Evolutionary conservation across 2,113 vertebrate genomes (phyloP).

Genomic region (Saguinus midas): DNA sequence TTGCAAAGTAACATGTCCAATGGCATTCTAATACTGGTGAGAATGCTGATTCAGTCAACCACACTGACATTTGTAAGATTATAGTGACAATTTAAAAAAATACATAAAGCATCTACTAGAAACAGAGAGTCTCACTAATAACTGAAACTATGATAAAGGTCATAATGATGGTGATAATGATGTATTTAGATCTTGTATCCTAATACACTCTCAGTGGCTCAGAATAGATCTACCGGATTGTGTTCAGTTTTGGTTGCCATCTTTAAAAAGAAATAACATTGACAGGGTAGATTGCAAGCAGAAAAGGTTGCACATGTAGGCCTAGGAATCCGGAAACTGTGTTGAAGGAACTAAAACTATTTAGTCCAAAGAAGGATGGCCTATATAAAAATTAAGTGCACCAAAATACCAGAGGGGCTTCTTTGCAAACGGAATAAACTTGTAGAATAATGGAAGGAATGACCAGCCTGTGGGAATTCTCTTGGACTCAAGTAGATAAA

Average conservation of each 20-base stretch:
- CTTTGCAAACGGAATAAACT: not conserved
- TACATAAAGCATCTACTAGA: not conserved
- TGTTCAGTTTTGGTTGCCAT: not conserved
- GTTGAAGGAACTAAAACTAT: conserved; percentile 4
- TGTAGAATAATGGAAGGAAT: not conserved
- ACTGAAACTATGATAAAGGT: not conserved
- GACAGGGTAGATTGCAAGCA: not conserved
- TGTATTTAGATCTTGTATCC: not conserved
- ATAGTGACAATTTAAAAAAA: not conserved
- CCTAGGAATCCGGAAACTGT: not conserved
- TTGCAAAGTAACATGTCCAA: not conserved
- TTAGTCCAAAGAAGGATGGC: not conserved
- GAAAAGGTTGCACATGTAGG: not conserved
- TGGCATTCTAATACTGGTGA: not conserved
- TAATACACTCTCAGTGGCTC: not conserved
- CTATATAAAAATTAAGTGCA: not conserved
- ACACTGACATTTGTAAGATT: not conserved
- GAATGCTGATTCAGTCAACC: not conserved
- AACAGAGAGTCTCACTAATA: not conserved
- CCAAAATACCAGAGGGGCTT: not conserved
- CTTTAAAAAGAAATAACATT: conserved; percentile 25
- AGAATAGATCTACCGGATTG: not conserved
- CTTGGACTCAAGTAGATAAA: not conserved
- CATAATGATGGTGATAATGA: not conserved
- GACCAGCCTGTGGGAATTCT: not conserved